Base-by-base conservation (phyloP, 2,888 invertebrate species). In the Odontocolon sp. region DNA sequence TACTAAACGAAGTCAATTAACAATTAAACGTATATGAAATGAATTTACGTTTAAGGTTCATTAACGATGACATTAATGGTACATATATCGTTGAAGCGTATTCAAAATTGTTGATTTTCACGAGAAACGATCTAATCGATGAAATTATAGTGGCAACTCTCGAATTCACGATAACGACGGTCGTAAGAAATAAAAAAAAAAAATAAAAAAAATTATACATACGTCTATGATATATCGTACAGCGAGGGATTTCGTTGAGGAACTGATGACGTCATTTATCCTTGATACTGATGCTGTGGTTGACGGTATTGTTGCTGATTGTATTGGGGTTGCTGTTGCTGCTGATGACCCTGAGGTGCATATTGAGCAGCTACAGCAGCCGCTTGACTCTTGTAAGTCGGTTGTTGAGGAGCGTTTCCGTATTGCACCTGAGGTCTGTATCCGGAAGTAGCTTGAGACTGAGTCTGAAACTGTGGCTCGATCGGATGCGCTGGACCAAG, bases 401-500 rank as follows among this genome's bases (percentile, higher is more conserved):
- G 86, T 64, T 88, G 87, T 63, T 81, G 82, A 2, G 88, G 87
- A 2, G 83, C 83, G 0, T 81, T 77, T 1, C 84, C 86, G 47
- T 83, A 79, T 45, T 85, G 83, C 4, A 88, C 79, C 28, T 87
- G 80, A 1, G 88, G 88, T n/a, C 78, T 80, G 64, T 89, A 89
- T 18, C 80, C 80, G 2, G 72, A 63, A 0, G 71, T 68, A 0
- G 80, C 11, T 42, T 83, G 84, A 2, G 80, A 70, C 28, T 86
- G 85, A 0, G 84, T 78, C 33, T 78, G 81, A 6, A 75, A 63
- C 6, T 79, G 79, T 0, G 81, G 80, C n/a, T 75, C 56, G 2
- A 67, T 26, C 14, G 61, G 72, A 2, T 66, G 78, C 2, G 77
- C 40, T 2, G 82, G 68, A 0, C 79, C 81, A 2, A 88, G 61